A percentile compares a stretch with the other conserved stretches of the same genome.
Evolutionary conservation across 2,113 vertebrate genomes (phyloP).

Genomic region (Bolborhynchus lineola): DNA sequence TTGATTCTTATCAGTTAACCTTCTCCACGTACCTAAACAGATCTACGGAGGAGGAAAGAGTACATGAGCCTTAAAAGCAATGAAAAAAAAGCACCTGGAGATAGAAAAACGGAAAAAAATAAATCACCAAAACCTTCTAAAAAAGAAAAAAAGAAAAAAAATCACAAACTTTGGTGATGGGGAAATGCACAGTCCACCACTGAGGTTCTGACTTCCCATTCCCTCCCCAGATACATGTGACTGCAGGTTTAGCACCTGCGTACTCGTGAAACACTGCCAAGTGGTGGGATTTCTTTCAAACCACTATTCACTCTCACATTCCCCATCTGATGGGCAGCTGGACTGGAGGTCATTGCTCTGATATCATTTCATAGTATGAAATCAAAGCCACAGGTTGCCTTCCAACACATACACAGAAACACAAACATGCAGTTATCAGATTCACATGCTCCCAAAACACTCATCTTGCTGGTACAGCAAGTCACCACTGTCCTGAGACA

Average conservation of each 20-base stretch:
- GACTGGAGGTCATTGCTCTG: neutral
- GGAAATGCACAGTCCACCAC: neutral
- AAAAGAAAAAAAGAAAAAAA: neutral
- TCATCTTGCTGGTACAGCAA: neutral
- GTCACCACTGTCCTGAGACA: neutral
- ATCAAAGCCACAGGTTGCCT: neutral
- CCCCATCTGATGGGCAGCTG: neutral
- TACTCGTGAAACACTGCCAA: neutral
- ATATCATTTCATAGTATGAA: neutral
- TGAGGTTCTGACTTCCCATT: neutral
- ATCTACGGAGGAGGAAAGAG: neutral
- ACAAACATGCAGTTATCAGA: neutral
- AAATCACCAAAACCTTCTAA: neutral
- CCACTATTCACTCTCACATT: neutral
- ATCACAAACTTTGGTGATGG: neutral
- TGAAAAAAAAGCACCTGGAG: neutral
- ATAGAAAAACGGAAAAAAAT: neutral
- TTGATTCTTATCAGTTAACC: neutral
- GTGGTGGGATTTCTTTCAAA: neutral
- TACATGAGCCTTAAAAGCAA: neutral
- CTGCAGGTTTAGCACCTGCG: neutral
- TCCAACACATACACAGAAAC: neutral
- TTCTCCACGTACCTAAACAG: neutral
- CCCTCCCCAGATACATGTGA: neutral
- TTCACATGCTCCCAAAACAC: neutral